Evolutionary conservation across 1,140 invertebrate species (phyloP).

Genomic region (Babylonia areolata): DNA sequence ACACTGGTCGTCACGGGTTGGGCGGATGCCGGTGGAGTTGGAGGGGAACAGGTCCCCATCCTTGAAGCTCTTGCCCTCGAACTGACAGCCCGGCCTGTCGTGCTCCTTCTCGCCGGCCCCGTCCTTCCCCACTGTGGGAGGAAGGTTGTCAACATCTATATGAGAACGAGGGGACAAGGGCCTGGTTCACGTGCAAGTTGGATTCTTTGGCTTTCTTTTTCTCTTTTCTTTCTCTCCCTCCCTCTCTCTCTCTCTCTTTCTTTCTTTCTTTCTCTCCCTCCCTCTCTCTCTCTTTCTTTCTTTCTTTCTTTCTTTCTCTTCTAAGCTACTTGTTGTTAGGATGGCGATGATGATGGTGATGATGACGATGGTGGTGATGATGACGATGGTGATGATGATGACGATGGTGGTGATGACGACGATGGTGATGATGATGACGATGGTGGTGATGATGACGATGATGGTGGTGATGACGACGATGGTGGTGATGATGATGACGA

Average conservation of each 20-base stretch:
- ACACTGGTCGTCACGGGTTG: conserved; percentile 56
- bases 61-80: conserved; percentile 45
- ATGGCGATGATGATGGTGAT: no score
- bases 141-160: conserved; percentile 68
- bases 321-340: no score
- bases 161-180: conserved; percentile 42
- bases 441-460: no score
- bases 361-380: no score
- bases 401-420: no score
- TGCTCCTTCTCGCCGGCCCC: conserved; percentile 21
- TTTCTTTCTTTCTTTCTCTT: background rate
- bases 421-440: no score
- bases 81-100: conserved; percentile 46
- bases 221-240: background rate
- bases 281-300: background rate
- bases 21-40: conserved; percentile 55
- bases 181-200: conserved; percentile 27
- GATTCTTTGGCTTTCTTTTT: background rate
- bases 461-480: no score
- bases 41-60: conserved; percentile 57
- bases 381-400: no score
- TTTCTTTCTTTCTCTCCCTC: background rate
- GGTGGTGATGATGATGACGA: no score
- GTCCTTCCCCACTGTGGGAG: conserved; percentile 60
- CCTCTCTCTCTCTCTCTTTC: background rate